Evolutionary conservation across 1,140 invertebrate genomes (phyloP).

Genomic region (Drusus annulatus): DNA sequence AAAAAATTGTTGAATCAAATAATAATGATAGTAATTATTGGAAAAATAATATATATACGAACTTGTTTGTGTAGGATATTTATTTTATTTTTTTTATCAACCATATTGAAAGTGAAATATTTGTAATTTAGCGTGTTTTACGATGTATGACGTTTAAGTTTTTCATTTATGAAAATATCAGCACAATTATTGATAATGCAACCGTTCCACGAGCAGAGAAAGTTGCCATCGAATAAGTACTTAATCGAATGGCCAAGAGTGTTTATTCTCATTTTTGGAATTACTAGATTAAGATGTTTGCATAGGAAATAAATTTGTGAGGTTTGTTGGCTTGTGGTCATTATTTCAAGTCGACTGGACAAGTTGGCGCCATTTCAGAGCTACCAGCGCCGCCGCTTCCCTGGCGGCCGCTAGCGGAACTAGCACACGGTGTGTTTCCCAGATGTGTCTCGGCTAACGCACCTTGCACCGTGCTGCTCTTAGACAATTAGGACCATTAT

Average conservation of each 20-base stretch:
- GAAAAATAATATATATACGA: conserved; percentile 59
- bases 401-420: conserved; percentile 10
- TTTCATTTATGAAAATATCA: conserved; percentile 50
- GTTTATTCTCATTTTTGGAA: conserved; percentile 24
- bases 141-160: conserved; percentile 54
- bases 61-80: conserved; percentile 59
- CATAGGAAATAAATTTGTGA: conserved; percentile 27
- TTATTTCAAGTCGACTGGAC: neutral
- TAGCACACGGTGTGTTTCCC: conserved; percentile 15
- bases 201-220: neutral
- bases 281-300: conserved; percentile 35
- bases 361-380: neutral
- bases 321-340: conserved; percentile 11
- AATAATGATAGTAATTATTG: conserved; percentile 58
- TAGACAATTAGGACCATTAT: too few relatives aligned
- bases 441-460: neutral
- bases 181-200: conserved; percentile 51
- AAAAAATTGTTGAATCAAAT: conserved; percentile 58
- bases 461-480: too few relatives aligned
- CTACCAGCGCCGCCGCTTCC: neutral
- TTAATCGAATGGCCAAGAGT: conserved; percentile 1
- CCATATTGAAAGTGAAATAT: conserved; percentile 56
- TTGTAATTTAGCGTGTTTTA: conserved; percentile 55
- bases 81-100: conserved; percentile 58
- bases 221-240: too few relatives aligned